Base-by-base conservation (phyloP, 1,140 invertebrate genomes). In the Subanguina moxae region DNA sequence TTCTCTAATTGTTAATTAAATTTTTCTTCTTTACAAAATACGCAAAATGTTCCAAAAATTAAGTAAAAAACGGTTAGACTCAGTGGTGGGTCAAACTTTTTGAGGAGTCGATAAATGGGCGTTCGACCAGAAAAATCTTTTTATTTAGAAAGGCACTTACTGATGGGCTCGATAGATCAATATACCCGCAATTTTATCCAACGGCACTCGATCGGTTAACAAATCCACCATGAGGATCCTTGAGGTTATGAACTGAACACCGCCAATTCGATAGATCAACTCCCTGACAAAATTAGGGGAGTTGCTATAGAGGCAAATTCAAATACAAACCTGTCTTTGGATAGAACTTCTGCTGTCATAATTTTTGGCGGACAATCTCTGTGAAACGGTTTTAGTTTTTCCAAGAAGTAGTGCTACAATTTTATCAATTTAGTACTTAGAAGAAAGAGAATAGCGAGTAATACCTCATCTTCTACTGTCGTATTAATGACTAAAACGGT, bases 201-300 rank as follows among this genome's bases (percentile, higher is more conserved):
- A 86, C 15, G 94, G 94, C 58, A 97, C 88, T 73, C 92, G 86
- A 66, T 92, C 89, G 83, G 93, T 94, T 48, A 99, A 86, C 66
- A 98, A 85, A 87, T 99, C 96, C 5, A 98, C 92, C 7, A 98
- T 92, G 57, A 99, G 86, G 78, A 98, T 96, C 78, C 93, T 86
- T 17, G 93, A 90, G 17, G 88, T 88, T 3, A 88, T 88, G 85
- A 97, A 97, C 76, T 95, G 87, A 30, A 96, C 88, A 5, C 95
- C 95, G 67, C 94, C 94, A 76, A 92, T 88, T 66, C 93, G 83
- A 84, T 97, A 97, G 57, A 90, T 82, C 13, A 74, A 72, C 45
- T 83, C 80, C 63, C 86, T 86, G 25, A 48, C 76, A 28, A 61
- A 45, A 27, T 30, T 46, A 19, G 42, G 28, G n/a, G 25, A 9